These are phyloP conservation scores for Electrona antarctica DNA, from an alignment of 2,113 vertebrate genomes.

Conservation along the genomic window DNA sequence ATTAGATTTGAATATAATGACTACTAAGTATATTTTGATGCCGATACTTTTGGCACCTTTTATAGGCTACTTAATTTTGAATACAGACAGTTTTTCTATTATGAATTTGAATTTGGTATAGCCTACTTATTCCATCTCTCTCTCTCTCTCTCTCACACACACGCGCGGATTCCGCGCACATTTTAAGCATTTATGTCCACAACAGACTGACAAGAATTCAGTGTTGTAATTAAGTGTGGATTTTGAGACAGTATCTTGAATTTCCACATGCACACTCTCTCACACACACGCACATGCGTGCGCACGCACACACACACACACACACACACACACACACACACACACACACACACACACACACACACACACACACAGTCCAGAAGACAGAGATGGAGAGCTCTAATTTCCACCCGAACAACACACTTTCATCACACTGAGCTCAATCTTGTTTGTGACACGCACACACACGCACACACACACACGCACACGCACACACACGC, in stretches of 20 bases:
- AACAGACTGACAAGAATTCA: background rate
- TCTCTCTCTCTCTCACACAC: no score
- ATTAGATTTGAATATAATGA: no score
- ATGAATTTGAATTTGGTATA: no score
- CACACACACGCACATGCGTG: background rate
- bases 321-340: background rate
- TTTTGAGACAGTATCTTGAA: conserved; percentile 33
- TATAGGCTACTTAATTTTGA: no score
- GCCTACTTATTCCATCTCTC: no score
- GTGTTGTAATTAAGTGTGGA: conserved; percentile 5
- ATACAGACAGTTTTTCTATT: no score
- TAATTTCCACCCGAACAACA: conserved; percentile 64
- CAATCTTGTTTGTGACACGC: conserved; percentile 46
- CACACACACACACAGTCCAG: conserved; percentile 23
- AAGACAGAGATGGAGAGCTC: conserved; percentile 71
- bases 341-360: conserved; percentile 23
- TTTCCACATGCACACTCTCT: conserved; percentile 15
- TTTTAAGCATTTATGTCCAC: no score
- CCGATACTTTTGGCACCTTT: no score
- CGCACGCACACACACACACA: conserved; percentile 4
- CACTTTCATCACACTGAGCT: conserved; percentile 48
- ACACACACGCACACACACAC: background rate
- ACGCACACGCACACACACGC: conserved; percentile 22
- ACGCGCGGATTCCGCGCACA: no score
- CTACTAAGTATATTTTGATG: no score